A percentile compares a stretch with the other conserved stretches of the same genome.
Evolutionary conservation across 35 echinoderm and acorn worm species (phyloP).

Genomic region (Hemicentrotus pulcherrimus): DNA sequence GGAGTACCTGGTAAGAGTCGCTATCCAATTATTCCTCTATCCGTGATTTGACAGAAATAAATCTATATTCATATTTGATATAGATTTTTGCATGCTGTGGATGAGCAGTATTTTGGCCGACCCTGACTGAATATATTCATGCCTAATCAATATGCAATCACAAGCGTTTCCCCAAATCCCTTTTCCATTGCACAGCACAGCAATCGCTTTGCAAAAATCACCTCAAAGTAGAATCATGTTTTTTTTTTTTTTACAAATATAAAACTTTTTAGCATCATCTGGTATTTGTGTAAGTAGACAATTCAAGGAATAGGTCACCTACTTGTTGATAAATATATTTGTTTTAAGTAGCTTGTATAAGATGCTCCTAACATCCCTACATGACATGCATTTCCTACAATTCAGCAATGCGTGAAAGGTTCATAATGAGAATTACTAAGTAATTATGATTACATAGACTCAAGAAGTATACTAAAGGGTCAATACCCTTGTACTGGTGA

Average conservation of each 20-base stretch:
- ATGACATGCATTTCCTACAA: too few species aligned
- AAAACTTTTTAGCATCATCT: background rate
- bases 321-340: too few species aligned
- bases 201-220: background rate
- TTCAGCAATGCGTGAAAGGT: too few species aligned
- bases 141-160: slow-evolving; percentile 1
- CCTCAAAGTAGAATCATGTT: background rate
- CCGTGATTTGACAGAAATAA: background rate
- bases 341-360: too few species aligned
- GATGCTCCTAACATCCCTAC: too few species aligned
- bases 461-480: too few species aligned
- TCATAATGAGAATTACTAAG: too few species aligned
- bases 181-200: background rate
- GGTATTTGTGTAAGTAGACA: background rate
- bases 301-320: background rate
- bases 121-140: background rate
- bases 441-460: too few species aligned
- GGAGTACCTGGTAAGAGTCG: background rate
- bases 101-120: background rate
- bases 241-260: background rate
- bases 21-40: background rate
- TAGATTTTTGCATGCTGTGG: background rate
- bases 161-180: background rate
- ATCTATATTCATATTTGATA: background rate
- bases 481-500: too few species aligned